A percentile compares a stretch with the other conserved stretches of the same genome.
Evolutionary conservation across 2,113 vertebrate species (phyloP).

Genomic region (Piliocolobus tephrosceles): DNA sequence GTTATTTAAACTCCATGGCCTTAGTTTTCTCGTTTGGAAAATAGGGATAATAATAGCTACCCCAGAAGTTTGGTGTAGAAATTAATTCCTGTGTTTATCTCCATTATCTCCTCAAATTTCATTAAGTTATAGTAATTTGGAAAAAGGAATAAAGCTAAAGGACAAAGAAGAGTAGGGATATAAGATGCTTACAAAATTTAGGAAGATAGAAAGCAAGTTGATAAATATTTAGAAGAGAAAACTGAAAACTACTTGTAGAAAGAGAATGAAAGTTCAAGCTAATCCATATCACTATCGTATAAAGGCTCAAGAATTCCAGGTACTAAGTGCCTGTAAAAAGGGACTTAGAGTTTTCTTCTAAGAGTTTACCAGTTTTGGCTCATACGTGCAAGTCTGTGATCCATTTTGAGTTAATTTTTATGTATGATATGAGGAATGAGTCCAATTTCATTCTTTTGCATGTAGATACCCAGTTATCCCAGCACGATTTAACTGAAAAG

Average conservation of each 20-base stretch:
- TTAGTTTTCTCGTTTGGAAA: constrained; percentile 41
- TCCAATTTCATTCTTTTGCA: too few relatives aligned
- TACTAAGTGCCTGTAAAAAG: not conserved
- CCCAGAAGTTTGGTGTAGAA: not conserved
- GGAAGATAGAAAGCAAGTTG: not conserved
- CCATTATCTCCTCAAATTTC: not conserved
- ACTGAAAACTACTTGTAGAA: not conserved
- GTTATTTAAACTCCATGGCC: not conserved
- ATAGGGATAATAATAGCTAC: not conserved
- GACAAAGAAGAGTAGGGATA: not conserved
- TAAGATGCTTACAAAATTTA: constrained; percentile 11
- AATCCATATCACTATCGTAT: not conserved
- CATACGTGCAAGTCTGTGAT: not conserved
- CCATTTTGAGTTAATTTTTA: constrained; percentile 16
- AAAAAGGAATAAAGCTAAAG: constrained; percentile 32
- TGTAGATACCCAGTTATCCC: too few relatives aligned
- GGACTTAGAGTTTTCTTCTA: not conserved
- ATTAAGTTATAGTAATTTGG: constrained; percentile 29
- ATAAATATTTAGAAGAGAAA: constrained; percentile 6
- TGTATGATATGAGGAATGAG: too few relatives aligned
- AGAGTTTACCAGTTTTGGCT: not conserved
- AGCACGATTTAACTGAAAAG: too few relatives aligned
- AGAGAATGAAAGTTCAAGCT: not conserved
- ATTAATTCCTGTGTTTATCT: constrained; percentile 17
- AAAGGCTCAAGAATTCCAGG: not conserved